phyloP scores from a whole-genome alignment of 2,113 vertebrate genomes.

The Accipiter cooperii region DNA sequence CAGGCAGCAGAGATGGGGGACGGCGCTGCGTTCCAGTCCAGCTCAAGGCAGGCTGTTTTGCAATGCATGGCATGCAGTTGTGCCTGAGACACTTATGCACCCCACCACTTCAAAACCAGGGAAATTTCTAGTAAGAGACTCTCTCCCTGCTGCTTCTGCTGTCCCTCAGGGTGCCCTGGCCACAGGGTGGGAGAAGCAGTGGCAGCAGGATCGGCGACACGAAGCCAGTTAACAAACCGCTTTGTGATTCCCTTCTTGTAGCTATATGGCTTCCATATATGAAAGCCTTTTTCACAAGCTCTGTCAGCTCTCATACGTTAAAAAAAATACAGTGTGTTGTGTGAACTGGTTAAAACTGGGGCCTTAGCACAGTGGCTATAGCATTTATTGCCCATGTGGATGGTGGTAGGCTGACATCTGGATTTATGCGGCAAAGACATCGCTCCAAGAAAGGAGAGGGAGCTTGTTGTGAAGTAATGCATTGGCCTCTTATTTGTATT shows the following conservation, averaged over 20 bases:
- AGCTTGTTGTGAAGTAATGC: background rate
- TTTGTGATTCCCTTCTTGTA: background rate
- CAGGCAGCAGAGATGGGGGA: accelerated
- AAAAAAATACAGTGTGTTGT: background rate
- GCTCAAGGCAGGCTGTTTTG: background rate
- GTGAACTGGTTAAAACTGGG: background rate
- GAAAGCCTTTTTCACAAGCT: background rate
- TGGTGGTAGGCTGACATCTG: background rate
- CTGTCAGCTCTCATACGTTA: background rate
- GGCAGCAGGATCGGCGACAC: background rate
- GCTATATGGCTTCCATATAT: background rate
- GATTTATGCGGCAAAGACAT: background rate
- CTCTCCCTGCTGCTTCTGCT: background rate
- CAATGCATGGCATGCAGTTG: background rate
- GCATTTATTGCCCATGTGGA: accelerated
- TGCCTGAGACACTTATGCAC: background rate
- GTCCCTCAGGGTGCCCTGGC: background rate
- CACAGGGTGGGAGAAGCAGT: background rate
- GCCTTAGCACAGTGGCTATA: background rate
- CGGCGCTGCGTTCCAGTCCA: background rate
- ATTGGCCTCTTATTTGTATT: background rate
- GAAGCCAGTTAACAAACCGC: background rate
- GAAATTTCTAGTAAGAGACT: background rate
- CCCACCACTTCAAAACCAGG: background rate
- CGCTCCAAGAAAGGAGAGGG: background rate